Evolutionary conservation across 2,113 vertebrate species (phyloP), one percentile per base, ranked within the genome.

Genomic region (Carassius carassius): DNA sequence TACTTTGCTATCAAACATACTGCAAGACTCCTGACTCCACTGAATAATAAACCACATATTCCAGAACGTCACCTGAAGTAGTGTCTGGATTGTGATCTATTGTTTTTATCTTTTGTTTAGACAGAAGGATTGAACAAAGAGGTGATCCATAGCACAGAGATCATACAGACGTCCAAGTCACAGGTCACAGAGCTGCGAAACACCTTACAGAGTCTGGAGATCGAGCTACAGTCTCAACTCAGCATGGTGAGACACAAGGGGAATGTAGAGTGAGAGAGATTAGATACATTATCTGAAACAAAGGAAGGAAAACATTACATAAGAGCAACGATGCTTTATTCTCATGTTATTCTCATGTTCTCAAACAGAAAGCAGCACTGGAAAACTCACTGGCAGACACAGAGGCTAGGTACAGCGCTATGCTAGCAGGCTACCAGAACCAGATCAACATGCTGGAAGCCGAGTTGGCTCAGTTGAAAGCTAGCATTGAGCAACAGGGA

Each of bases 201-300:
- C 88, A 96, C 95, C 0, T 13, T 98, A 90, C 98, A 99, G 91
- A 94, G 96, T 83, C 92, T 99, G 93, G 97, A 99, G 93, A 98
- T 99, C 0, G 98, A 99, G 82, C 95, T 99, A 80, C 97, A 99
- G 93, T 96, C 97, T 12, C 97, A 98, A 89, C 96, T 98, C 73
- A 99, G 97, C 94, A 98, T 97, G 97, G 98, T 99, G 84, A 86
- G 93, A 17, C 74, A 78, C 4, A 7, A 44, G 19, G 14, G 56
- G 65, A 65, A 54, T 21, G 11, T 3, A 32, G 51, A 37, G 32
- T 4, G 25, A 19, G 23, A 17, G 56, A 14, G 32, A 89, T 84
- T 44, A 44, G 41, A 44, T 65, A 89, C 90, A 74, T 91, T 93
- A 92, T 91, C 91, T 90, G 87, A 90, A 85, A 87, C 91, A 87